Evolutionary conservation across 1,140 invertebrate genomes (phyloP).

Genomic region (Psilanteris sp.): DNA sequence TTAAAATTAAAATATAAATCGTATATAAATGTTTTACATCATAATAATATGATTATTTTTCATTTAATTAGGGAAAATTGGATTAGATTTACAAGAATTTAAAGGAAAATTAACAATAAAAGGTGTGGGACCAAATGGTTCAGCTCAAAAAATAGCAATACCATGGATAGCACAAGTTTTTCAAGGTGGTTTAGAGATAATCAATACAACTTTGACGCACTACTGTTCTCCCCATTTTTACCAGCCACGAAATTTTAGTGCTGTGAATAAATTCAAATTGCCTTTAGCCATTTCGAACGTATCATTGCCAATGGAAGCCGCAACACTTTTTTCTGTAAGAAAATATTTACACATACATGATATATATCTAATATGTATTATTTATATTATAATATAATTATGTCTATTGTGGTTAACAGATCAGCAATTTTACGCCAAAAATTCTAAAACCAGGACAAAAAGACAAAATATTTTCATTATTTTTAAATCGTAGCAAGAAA

Average conservation of each 20-base stretch:
- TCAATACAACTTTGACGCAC: conserved; percentile 79
- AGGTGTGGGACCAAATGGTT: conserved; percentile 81
- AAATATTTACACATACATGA: too few relatives aligned
- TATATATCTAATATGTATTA: too few relatives aligned
- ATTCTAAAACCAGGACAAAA: conserved; percentile 83
- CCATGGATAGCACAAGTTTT: conserved; percentile 82
- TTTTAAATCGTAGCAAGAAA: conserved; percentile 79
- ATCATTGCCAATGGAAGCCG: conserved; percentile 82
- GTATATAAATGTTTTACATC: too few relatives aligned
- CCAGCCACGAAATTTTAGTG: conserved; percentile 81
- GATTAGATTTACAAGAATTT: conserved; percentile 80
- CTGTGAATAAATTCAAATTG: conserved; percentile 86
- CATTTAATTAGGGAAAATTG: conserved; percentile 81
- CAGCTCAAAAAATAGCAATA: conserved; percentile 83
- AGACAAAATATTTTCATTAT: conserved; percentile 82
- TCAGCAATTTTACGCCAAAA: conserved; percentile 83
- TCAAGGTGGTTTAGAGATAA: conserved; percentile 81
- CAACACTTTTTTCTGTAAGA: conserved; percentile 82
- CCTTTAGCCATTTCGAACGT: conserved; percentile 86
- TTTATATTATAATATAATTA: too few relatives aligned
- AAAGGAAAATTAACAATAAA: conserved; percentile 86
- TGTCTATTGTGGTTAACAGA: too few relatives aligned
- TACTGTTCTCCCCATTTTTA: conserved; percentile 81
- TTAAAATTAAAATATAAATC: too few relatives aligned
- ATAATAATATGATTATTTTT: too few relatives aligned